Conservation (phyloP, 2,888 invertebrate species). For the Cheilosia variabilis region DNA sequence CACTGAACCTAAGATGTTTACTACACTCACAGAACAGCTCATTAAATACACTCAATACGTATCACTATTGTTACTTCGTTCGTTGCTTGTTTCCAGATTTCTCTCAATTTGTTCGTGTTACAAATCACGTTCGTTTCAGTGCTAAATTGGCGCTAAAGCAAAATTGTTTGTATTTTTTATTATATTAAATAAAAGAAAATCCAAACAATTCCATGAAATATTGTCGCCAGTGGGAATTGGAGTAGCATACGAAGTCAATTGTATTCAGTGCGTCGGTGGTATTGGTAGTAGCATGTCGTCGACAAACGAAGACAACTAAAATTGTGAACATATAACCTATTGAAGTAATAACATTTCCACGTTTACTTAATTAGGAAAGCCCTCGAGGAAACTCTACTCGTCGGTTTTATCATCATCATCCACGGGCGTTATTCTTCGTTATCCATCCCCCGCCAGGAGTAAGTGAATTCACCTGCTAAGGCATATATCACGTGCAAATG, state of each 20-base stretch:
- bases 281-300: background rate
- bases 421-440: background rate
- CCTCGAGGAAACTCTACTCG: background rate
- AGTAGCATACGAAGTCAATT: constrained; percentile 8
- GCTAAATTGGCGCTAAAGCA: too few species aligned
- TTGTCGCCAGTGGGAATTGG: constrained; percentile 11
- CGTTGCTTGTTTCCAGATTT: too few species aligned
- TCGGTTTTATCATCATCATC: background rate
- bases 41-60: too few species aligned
- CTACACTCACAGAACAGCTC: too few species aligned
- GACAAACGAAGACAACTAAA: background rate
- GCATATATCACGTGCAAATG: background rate
- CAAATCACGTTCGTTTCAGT: too few species aligned
- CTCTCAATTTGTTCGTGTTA: too few species aligned
- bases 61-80: too few species aligned
- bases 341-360: background rate
- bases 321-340: background rate
- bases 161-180: background rate
- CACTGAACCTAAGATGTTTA: too few species aligned
- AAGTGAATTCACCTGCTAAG: background rate
- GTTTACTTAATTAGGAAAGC: background rate
- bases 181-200: background rate
- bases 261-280: background rate
- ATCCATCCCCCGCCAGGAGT: background rate
- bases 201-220: constrained; percentile 5